Conservation (phyloP, 2,888 invertebrate genomes). For the Panopea generosa region DNA sequence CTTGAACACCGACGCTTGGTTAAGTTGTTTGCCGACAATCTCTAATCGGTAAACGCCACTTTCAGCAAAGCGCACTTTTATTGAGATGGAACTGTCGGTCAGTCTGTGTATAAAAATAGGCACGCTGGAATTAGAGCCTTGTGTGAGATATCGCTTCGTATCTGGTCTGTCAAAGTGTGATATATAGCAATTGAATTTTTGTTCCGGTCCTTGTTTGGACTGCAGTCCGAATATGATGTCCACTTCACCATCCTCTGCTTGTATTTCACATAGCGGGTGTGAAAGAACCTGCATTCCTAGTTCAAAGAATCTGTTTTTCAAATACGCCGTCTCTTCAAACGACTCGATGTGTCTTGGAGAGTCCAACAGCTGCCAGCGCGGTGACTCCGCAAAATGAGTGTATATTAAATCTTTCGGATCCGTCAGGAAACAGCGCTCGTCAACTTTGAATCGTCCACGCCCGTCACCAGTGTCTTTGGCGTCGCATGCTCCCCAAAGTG, state of each 20-base stretch:
- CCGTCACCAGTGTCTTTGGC: constrained; percentile 65
- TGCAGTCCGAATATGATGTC: constrained; percentile 75
- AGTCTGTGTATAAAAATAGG: constrained; percentile 72
- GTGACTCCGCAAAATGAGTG: constrained; percentile 77
- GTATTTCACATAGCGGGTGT: constrained; percentile 72
- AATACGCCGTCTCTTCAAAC: constrained; percentile 75
- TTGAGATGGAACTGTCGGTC: constrained; percentile 65
- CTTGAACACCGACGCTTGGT: constrained; percentile 63
- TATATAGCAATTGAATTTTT: constrained; percentile 74
- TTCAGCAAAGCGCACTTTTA: constrained; percentile 72
- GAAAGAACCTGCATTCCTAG: constrained; percentile 74
- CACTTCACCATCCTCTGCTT: constrained; percentile 71
- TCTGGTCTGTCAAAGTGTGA: constrained; percentile 68
- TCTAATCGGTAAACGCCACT: constrained; percentile 77
- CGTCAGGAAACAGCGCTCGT: constrained; percentile 80
- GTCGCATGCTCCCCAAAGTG: constrained; percentile 71
- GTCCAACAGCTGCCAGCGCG: constrained; percentile 78
- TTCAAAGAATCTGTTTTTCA: constrained; percentile 80
- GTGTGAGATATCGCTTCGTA: constrained; percentile 57
- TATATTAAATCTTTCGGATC: constrained; percentile 77
- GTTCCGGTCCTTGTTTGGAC: constrained; percentile 56
- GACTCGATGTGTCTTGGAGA: constrained; percentile 68
- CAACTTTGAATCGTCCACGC: constrained; percentile 67
- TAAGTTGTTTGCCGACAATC: constrained; percentile 76
- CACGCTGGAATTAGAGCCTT: constrained; percentile 60